Percentiles rank a stretch among this genome's conserved stretches.
These are phyloP conservation scores for Apteryx owenii DNA, from an alignment of 2,113 vertebrate genomes.

Conservation along the genomic window DNA sequence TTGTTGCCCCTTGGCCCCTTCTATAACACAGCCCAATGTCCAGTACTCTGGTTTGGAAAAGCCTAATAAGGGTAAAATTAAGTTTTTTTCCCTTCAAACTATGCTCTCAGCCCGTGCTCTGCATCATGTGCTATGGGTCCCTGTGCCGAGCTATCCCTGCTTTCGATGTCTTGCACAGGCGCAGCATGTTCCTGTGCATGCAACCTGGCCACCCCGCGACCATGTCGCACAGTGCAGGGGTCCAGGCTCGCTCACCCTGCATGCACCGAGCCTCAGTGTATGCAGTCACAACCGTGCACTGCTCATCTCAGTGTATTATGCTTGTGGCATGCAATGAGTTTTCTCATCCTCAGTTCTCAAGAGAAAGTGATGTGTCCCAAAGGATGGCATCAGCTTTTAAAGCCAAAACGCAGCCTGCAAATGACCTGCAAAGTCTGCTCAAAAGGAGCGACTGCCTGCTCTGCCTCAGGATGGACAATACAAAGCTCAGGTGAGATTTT, in stretches of 20 bases:
- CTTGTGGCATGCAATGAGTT: background rate
- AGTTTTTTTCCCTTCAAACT: fast-evolving
- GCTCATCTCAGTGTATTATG: background rate
- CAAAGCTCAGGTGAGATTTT: background rate
- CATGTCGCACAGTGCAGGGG: fast-evolving
- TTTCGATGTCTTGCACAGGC: fast-evolving
- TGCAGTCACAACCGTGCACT: fast-evolving
- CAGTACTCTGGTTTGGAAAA: background rate
- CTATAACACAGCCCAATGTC: background rate
- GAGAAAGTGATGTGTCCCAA: background rate
- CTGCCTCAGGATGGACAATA: background rate
- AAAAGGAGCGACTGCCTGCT: background rate
- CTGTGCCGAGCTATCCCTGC: background rate
- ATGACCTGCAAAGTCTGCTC: background rate
- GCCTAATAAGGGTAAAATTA: background rate
- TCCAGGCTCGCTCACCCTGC: background rate
- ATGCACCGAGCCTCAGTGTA: too few relatives aligned
- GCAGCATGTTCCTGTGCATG: fast-evolving
- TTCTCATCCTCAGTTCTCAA: background rate
- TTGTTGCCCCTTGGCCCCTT: background rate
- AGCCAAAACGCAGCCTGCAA: background rate
- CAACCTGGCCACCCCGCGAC: background rate
- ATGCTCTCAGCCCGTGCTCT: background rate
- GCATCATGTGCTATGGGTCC: fast-evolving
- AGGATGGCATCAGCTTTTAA: background rate